Evolutionary conservation across 1,140 invertebrate genomes (phyloP).

Genomic region (Anadara kagoshimensis): DNA sequence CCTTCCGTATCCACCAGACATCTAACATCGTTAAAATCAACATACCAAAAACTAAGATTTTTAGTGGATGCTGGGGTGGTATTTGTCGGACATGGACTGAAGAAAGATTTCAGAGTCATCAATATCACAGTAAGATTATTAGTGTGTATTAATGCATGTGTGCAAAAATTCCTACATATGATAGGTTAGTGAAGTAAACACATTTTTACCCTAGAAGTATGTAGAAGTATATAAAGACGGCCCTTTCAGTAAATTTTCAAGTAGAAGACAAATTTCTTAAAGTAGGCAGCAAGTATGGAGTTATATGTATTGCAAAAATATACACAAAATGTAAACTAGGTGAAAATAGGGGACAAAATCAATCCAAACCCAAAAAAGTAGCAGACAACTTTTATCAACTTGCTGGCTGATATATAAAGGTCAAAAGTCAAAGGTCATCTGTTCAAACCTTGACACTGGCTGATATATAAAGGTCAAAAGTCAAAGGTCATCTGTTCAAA

Average conservation of each 20-base stretch:
- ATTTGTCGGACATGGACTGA: slow-evolving; percentile 93
- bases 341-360: neutral
- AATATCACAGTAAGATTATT: slow-evolving; percentile 82
- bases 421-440: too few species aligned
- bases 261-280: too few species aligned
- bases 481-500: too few species aligned
- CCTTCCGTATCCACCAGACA: slow-evolving; percentile 91
- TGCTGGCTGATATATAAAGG: too few species aligned
- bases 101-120: slow-evolving; percentile 94
- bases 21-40: slow-evolving; percentile 91
- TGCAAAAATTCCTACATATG: too few species aligned
- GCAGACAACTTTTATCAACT: too few species aligned
- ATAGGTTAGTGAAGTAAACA: neutral
- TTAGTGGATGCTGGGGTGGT: slow-evolving; percentile 89
- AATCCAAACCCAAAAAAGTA: neutral
- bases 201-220: too few species aligned
- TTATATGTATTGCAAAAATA: too few species aligned
- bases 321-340: neutral
- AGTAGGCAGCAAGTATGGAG: too few species aligned
- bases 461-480: too few species aligned
- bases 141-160: neutral
- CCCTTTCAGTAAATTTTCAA: too few species aligned
- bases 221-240: neutral
- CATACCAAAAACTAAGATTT: slow-evolving; percentile 90
- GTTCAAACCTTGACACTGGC: too few species aligned